Evolutionary conservation across 2,113 vertebrate genomes (phyloP), one percentile per base, ranked within the genome.

Genomic region (Plestiodon gilberti): DNA sequence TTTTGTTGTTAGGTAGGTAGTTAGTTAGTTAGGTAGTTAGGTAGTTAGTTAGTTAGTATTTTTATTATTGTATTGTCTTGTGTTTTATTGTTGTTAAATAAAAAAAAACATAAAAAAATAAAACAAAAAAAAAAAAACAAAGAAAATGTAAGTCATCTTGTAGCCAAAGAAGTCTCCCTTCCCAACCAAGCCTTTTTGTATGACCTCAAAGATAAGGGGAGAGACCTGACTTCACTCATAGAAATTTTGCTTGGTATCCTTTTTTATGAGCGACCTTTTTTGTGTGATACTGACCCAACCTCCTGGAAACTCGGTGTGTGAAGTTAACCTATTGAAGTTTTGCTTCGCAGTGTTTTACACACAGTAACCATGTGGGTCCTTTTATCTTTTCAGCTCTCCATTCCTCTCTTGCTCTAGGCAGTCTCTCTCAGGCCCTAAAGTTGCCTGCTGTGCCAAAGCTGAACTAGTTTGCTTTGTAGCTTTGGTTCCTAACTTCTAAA

Each of bases 381-480:
- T 85, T 76, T n/a, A 87, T 65, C 62, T 76, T 69, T n/a, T 70
- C 78, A 70, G 15, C 78, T 70, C 30, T 85, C 78, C 35, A 69
- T 81, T 35, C 71, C 15, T 69, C 48, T 81, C 48, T 75, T 76
- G 64, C 78, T 81, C 38, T 85, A 69, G 33, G 71, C 55, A 76
- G 52, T 59, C 48, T 76, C 40, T 67, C 35, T 76, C 35, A 77
- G 52, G 55, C 38, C 64, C 61, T 81, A 43, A 76, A 30, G 23
- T 89, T 81, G n/a, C 83, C 71, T 81, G 71, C 71, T 81, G 71
- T 52, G 78, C 23, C 38, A 61, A 38, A 70, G 38, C 62, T 69
- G 18, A 28, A 81, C 62, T 35, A 61, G 35, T 35, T 76, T 81
- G 61, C 61, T 76, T 71, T 84, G 48, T 69, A 88, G 69, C 69